phyloP scores from a whole-genome alignment of 2,888 invertebrate genomes.

The Pseudoips prasinana region DNA sequence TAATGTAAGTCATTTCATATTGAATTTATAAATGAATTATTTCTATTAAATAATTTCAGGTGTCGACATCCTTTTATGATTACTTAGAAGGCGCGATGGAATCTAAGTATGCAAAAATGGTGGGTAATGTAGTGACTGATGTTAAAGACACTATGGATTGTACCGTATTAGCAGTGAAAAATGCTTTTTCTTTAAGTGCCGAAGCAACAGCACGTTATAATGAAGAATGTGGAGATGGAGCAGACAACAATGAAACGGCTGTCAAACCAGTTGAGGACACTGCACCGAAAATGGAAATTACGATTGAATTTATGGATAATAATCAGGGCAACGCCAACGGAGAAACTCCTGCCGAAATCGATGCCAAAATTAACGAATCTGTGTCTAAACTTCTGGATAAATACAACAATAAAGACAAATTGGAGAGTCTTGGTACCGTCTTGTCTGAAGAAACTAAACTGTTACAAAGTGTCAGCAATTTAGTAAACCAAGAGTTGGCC shows the following conservation, averaged over 20 bases:
- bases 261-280: conserved; percentile 2
- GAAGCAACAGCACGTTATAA: conserved; percentile 29
- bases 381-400: conserved; percentile 17
- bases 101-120: conserved; percentile 54
- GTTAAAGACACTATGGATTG: conserved; percentile 63
- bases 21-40: no score
- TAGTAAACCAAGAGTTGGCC: conserved; percentile 49
- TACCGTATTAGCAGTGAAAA: conserved; percentile 60
- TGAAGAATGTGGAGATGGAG: conserved; percentile 28
- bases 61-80: conserved; percentile 52
- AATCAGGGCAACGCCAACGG: conserved; percentile 17
- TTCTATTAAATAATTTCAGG: conserved; percentile 47
- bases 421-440: conserved; percentile 34
- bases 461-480: conserved; percentile 43
- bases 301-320: conserved; percentile 8
- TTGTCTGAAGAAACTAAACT: conserved; percentile 46
- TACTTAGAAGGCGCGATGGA: conserved; percentile 50
- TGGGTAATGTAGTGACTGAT: conserved; percentile 60
- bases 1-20: no score
- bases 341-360: conserved; percentile 18
- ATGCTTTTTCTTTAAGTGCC: conserved; percentile 39
- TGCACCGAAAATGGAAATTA: conserved; percentile 11
- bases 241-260: conserved; percentile 7
- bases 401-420: conserved; percentile 24
- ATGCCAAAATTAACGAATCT: conserved; percentile 28